These are phyloP conservation scores for Apeltes quadracus DNA, from an alignment of 2,113 vertebrate species.

Conservation along the genomic window DNA sequence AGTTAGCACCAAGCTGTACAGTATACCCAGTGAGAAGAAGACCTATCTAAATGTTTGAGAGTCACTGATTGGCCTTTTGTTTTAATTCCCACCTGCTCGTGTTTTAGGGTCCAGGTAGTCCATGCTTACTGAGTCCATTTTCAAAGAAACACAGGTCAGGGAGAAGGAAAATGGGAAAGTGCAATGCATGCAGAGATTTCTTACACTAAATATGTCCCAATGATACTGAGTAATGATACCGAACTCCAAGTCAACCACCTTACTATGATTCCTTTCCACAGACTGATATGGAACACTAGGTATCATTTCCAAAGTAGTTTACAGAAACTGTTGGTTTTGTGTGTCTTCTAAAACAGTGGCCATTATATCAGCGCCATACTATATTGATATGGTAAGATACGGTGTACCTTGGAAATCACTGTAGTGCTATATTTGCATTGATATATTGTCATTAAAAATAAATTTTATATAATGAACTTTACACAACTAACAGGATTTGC, in stretches of 20 bases:
- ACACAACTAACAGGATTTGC: constrained; percentile 75
- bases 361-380: constrained; percentile 86
- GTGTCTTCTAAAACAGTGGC: constrained; percentile 85
- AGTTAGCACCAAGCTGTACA: constrained; percentile 81
- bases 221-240: constrained; percentile 69
- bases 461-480: constrained; percentile 88
- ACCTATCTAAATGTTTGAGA: constrained; percentile 71
- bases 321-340: constrained; percentile 83
- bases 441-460: constrained; percentile 87
- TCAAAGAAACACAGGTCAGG: constrained; percentile 70
- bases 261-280: constrained; percentile 72
- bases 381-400: constrained; percentile 87
- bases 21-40: constrained; percentile 76
- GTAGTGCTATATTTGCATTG: constrained; percentile 88
- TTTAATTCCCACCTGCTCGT: constrained; percentile 62
- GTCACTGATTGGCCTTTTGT: constrained; percentile 74
- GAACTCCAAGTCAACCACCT: constrained; percentile 73
- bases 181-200: constrained; percentile 84
- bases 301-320: constrained; percentile 80
- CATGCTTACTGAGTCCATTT: constrained; percentile 58
- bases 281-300: constrained; percentile 68
- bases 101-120: constrained; percentile 50
- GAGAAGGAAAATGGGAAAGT: constrained; percentile 77
- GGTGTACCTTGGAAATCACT: constrained; percentile 86
- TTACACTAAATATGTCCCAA: constrained; percentile 70